Evolutionary conservation across 2,797 vertebrate genomes (phyloP).

Genomic region (Dromococcyx pavoninus): DNA sequence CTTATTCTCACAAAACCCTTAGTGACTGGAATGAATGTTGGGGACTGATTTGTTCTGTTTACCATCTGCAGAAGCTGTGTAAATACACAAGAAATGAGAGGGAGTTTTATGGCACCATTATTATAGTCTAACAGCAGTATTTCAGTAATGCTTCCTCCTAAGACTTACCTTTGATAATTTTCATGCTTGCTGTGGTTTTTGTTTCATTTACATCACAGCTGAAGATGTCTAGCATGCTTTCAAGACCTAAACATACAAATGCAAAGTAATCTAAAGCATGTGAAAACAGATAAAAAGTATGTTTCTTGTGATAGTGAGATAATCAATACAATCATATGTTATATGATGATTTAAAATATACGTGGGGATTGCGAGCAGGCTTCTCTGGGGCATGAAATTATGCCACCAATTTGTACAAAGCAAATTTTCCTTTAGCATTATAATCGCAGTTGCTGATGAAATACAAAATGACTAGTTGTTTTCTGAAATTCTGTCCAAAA

Average conservation of each 20-base stretch:
- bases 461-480: conserved; percentile 6
- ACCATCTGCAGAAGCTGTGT: conserved; percentile 30
- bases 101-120: conserved; percentile 22
- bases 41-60: conserved; percentile 6
- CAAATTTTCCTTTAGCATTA: conserved; percentile 30
- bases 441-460: neutral
- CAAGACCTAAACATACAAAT: neutral
- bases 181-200: conserved; percentile 6
- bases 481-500: conserved; percentile 54
- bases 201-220: conserved; percentile 37
- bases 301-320: neutral
- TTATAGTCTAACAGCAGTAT: conserved; percentile 4
- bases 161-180: conserved; percentile 50
- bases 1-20: conserved; percentile 7
- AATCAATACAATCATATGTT: neutral
- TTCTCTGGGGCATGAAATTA: conserved; percentile 30
- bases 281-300: neutral
- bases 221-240: conserved; percentile 24
- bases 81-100: conserved; percentile 20
- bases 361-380: conserved; percentile 17
- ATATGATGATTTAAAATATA: neutral
- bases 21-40: neutral
- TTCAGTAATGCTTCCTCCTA: conserved; percentile 17
- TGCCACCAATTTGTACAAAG: neutral
- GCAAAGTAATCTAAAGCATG: neutral